Evolutionary conservation across 2,113 vertebrate genomes (phyloP).

Genomic region (Eublepharis macularius): DNA sequence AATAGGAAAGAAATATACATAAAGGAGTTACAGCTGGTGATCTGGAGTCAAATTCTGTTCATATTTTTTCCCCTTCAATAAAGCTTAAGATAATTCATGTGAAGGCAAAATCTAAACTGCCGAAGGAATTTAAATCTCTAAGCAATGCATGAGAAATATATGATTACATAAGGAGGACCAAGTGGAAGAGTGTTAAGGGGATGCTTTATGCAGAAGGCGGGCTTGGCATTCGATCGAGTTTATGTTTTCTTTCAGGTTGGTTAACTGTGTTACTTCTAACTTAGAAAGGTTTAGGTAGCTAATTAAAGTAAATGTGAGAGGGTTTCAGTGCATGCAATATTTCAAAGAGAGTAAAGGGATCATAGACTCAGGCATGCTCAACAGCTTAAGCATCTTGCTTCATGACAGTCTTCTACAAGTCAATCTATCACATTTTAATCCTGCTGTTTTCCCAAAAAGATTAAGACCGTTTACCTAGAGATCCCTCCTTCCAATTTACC

Average conservation of each 20-base stretch:
- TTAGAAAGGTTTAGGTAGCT: neutral
- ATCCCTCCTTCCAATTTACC: too few relatives aligned
- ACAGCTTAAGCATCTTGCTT: too few relatives aligned
- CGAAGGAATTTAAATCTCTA: constrained; percentile 49
- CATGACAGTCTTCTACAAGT: too few relatives aligned
- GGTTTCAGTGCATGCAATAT: neutral
- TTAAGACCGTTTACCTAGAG: too few relatives aligned
- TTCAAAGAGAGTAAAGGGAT: neutral
- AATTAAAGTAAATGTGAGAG: neutral
- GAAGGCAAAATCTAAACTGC: constrained; percentile 40
- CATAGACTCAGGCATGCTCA: neutral
- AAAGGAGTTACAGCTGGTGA: constrained; percentile 54
- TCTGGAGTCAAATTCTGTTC: constrained; percentile 56
- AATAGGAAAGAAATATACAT: constrained; percentile 61
- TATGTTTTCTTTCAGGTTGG: neutral
- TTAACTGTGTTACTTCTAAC: neutral
- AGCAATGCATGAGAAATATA: constrained; percentile 40
- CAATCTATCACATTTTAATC: too few relatives aligned
- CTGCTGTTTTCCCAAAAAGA: too few relatives aligned
- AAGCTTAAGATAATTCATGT: constrained; percentile 41
- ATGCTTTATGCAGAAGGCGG: neutral
- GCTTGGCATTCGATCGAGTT: neutral
- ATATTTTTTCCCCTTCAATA: constrained; percentile 54
- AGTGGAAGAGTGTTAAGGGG: constrained; percentile 17
- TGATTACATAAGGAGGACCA: constrained; percentile 26